These are phyloP conservation scores for Orius laevigatus DNA, from an alignment of 1,140 invertebrate species.

Conservation along the genomic window DNA sequence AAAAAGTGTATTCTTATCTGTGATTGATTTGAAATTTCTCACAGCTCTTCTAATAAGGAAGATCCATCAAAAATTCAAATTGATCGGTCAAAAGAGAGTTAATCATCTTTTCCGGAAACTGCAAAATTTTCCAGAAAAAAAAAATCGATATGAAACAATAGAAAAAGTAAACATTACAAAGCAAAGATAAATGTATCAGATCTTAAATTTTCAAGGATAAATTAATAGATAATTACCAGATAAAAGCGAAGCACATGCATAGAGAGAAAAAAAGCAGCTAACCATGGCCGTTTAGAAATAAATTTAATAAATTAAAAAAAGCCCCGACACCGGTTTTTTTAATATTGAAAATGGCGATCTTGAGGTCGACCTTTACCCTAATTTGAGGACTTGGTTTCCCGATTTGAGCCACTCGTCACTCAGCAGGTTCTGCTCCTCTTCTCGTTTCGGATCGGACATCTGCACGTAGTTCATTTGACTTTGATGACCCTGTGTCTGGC, in stretches of 20 bases:
- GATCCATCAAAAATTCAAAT: no score
- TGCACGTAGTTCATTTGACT: slow-evolving; percentile 32
- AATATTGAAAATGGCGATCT: not conserved
- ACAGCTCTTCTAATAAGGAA: no score
- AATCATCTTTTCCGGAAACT: no score
- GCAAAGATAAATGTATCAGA: not conserved
- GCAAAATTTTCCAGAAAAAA: no score
- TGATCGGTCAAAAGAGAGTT: no score
- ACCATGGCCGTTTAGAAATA: slow-evolving; percentile 7
- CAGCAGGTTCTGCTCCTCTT: slow-evolving; percentile 84
- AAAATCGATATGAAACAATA: slow-evolving; percentile 6
- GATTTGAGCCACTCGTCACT: slow-evolving; percentile 84
- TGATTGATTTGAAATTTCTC: no score
- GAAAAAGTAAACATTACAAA: slow-evolving; percentile 1
- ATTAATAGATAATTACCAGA: slow-evolving; percentile 3
- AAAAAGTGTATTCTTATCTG: no score
- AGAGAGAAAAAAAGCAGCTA: not conserved
- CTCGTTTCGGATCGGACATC: slow-evolving; percentile 80
- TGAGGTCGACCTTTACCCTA: slow-evolving; percentile 55
- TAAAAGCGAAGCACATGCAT: slow-evolving; percentile 6
- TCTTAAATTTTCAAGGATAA: not conserved
- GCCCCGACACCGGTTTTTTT: not conserved
- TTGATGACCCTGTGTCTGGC: slow-evolving; percentile 41
- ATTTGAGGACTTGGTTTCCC: slow-evolving; percentile 73
- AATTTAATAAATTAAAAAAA: not conserved